Evolutionary conservation across 2,888 invertebrate genomes (phyloP), one percentile per base, ranked within the genome.

Genomic region (Ophioninae sp.): DNA sequence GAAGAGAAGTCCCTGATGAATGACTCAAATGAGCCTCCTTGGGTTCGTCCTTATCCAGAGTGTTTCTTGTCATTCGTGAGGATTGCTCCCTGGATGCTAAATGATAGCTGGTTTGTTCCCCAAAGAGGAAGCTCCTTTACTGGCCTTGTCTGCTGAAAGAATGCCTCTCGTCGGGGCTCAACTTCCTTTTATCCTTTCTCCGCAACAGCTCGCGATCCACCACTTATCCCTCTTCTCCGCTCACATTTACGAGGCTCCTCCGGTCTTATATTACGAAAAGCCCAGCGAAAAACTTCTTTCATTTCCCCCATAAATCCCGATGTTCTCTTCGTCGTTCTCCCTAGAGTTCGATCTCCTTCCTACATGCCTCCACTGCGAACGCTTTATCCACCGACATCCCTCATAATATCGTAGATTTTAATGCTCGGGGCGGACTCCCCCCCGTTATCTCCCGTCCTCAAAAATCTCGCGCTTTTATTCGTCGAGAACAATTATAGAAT

Each of bases 221-320:
- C 56, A 44, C 67, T 63, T 68, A 67, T 63, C 72, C 73, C 39
- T 75, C 67, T 56, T 44, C 63, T 74, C 67, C 71, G 80, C 72
- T 82, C 76, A 75, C 81, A 72, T 80, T 83, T 81, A 69, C 81
- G 79, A 79, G 68, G 71, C 81, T 73, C 75, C 39, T 37, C 61
- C 74, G 61, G 63, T 78, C 83, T 76, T 79, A 79, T 75, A 76
- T 79, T 85, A 82, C 81, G 74, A 59, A 72, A 73, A 69, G 44
- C 73, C 71, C 37, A 30, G 81, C 83, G 82, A 85, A 67, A 84
- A 86, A 84, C 79, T 84, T 84, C 81, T 79, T 81, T 86, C 82
- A 86, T 86, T 86, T 85, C 74, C 73, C 81, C 85, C 85, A 72
- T 85, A 85, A 86, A 86, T 86, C 75, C 79, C 78, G 59, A 78